Conservation (phyloP, 1,140 invertebrate species). For the Camponotus vicinus region DNA sequence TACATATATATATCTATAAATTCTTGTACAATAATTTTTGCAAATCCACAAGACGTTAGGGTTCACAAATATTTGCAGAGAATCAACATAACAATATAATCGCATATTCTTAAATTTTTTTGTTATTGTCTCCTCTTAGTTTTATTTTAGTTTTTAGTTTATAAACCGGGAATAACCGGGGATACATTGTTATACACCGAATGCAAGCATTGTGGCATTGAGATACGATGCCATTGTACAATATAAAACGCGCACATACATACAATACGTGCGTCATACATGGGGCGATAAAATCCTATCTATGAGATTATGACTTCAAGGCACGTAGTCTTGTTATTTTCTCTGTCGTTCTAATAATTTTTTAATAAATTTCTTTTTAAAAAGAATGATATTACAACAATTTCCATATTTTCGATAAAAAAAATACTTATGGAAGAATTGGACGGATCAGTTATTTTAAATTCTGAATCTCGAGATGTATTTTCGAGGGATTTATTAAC, state of each 20-base stretch:
- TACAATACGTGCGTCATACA: background rate
- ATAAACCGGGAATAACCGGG: background rate
- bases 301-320: constrained; percentile 2
- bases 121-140: background rate
- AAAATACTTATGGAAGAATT: background rate
- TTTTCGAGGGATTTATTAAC: no score
- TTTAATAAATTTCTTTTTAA: background rate
- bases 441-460: no score
- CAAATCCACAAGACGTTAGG: background rate
- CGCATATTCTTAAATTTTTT: constrained; percentile 5
- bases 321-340: background rate
- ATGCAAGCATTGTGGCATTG: constrained; percentile 7
- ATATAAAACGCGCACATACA: background rate
- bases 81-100: background rate
- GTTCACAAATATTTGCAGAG: background rate
- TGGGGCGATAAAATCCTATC: background rate
- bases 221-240: constrained; percentile 12
- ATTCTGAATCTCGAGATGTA: no score
- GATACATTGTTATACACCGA: background rate
- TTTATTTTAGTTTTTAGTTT: background rate
- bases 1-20: background rate
- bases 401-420: background rate
- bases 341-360: background rate
- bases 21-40: background rate
- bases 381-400: background rate